phyloP scores from a whole-genome alignment of 2,888 invertebrate species.

The Monoplex corrugatus region DNA sequence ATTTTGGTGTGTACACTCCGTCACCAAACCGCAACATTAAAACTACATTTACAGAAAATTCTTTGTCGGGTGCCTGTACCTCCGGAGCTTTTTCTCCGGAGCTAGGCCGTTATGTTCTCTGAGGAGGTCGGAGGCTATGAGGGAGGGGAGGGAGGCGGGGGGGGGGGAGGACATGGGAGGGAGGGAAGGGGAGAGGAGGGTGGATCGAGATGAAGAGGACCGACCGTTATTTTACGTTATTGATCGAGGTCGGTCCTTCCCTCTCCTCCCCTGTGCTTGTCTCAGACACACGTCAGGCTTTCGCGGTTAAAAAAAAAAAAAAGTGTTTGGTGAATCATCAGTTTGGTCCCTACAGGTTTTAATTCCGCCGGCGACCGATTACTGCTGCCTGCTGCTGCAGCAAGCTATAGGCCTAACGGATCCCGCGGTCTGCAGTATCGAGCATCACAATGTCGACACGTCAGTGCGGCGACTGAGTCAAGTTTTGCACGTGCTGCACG shows the following conservation, averaged over 20 bases:
- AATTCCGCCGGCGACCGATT: not conserved
- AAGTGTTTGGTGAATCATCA: slow-evolving; percentile 37
- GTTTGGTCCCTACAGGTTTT: slow-evolving; percentile 42
- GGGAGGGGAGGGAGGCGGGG: not conserved
- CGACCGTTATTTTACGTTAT: slow-evolving; percentile 18
- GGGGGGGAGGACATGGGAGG: not conserved
- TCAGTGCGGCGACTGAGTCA: slow-evolving; percentile 28
- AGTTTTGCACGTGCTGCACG: not conserved
- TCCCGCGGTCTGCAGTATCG: not conserved
- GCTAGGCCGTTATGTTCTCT: not conserved
- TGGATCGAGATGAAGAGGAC: not conserved
- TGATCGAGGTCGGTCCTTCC: not conserved
- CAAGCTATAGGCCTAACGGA: not conserved
- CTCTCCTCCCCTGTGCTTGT: not conserved
- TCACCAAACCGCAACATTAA: not conserved
- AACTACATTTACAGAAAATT: no score
- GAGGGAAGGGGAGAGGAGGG: not conserved
- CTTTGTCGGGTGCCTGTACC: not conserved
- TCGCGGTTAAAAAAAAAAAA: not conserved
- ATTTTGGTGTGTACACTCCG: no score
- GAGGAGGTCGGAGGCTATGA: not conserved
- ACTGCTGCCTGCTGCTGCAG: not conserved
- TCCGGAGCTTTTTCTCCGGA: not conserved
- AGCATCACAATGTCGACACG: slow-evolving; percentile 32
- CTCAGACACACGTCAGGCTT: no score